These are phyloP conservation scores for Chlorops oryzae DNA, from an alignment of 1,140 invertebrate species.

Conservation along the genomic window DNA sequence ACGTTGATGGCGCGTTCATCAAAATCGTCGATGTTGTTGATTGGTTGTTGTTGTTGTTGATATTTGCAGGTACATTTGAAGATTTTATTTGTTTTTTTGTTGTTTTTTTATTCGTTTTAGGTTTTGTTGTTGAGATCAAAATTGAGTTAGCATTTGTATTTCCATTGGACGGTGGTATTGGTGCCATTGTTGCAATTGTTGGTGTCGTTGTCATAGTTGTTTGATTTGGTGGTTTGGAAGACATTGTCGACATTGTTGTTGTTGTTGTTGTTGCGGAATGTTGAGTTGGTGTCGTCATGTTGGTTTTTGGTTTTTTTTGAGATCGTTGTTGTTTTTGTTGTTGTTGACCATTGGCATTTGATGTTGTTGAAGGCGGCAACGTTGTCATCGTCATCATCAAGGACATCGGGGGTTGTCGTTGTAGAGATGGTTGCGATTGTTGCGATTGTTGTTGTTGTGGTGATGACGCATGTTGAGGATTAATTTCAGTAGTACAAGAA, in stretches of 20 bases:
- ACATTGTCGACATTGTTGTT: slow-evolving; percentile 16
- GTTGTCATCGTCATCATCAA: slow-evolving; percentile 16
- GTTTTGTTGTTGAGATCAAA: no score
- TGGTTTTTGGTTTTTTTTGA: not conserved
- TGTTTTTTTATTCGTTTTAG: no score
- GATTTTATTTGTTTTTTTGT: slow-evolving; percentile 8
- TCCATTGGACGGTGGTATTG: not conserved
- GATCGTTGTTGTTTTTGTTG: slow-evolving; percentile 11
- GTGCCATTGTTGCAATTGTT: not conserved
- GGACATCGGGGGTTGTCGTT: slow-evolving; percentile 19
- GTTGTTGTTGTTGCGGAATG: not conserved
- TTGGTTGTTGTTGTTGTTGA: slow-evolving; percentile 9
- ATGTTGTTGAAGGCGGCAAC: slow-evolving; percentile 17
- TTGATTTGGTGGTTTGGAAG: slow-evolving; percentile 15
- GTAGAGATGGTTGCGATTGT: slow-evolving; percentile 9
- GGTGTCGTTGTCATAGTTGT: not conserved
- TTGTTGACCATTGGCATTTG: slow-evolving; percentile 1
- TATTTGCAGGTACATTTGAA: not conserved
- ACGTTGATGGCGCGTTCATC: not conserved
- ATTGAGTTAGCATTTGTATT: no score
- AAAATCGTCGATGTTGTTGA: not conserved
- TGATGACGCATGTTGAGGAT: slow-evolving; percentile 37
- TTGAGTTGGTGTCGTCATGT: no score
- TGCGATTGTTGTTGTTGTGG: slow-evolving; percentile 13
- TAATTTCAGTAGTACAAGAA: slow-evolving; percentile 48